phyloP scores from a whole-genome alignment of 2,888 invertebrate species.

The Nymphalis c-album region DNA sequence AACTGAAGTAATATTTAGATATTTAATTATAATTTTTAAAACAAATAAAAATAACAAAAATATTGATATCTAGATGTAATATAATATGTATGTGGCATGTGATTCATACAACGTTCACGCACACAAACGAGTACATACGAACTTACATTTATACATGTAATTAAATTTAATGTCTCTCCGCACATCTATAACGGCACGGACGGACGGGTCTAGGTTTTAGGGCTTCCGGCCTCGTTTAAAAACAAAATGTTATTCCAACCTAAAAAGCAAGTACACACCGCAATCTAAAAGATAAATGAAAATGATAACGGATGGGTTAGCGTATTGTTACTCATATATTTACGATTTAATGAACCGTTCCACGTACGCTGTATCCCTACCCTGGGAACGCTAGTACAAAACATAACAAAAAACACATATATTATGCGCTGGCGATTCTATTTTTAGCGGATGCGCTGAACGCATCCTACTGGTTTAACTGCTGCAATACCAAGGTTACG shows the following conservation, averaged over 20 bases:
- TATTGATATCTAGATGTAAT: too few species aligned
- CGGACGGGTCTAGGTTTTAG: constrained; percentile 27
- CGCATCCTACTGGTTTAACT: constrained; percentile 73
- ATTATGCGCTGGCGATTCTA: constrained; percentile 68
- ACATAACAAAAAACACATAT: constrained; percentile 65
- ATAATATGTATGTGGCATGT: too few species aligned
- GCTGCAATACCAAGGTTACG: constrained; percentile 77
- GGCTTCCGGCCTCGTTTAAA: constrained; percentile 22
- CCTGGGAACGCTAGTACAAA: constrained; percentile 64
- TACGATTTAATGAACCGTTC: constrained; percentile 65
- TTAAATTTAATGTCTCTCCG: background rate
- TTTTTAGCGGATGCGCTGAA: constrained; percentile 59
- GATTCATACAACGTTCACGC: background rate
- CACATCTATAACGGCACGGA: constrained; percentile 6
- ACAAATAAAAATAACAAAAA: too few species aligned
- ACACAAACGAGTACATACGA: background rate
- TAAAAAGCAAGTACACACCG: constrained; percentile 17
- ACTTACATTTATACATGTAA: background rate
- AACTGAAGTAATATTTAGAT: too few species aligned
- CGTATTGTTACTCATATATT: constrained; percentile 49
- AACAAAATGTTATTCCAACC: constrained; percentile 10
- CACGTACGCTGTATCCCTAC: constrained; percentile 57
- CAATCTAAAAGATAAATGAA: constrained; percentile 34
- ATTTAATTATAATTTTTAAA: too few species aligned
- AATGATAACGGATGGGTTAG: constrained; percentile 46